A percentile compares a stretch with the other conserved stretches of the same genome.
These are phyloP conservation scores for Hypanus sabinus DNA, from an alignment of 2,113 vertebrate species.

Conservation along the genomic window DNA sequence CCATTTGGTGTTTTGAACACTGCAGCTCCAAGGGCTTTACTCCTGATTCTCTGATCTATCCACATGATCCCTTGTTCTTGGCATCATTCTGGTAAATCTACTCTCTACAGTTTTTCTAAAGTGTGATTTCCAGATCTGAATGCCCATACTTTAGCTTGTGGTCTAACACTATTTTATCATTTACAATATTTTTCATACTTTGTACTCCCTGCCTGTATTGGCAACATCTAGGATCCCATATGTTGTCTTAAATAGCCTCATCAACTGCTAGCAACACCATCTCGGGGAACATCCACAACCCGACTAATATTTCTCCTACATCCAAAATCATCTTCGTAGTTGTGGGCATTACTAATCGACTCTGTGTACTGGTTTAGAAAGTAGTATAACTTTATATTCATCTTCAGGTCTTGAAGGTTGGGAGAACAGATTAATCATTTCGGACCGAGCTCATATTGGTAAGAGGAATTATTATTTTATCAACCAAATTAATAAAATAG, in stretches of 20 bases:
- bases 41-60: too few relatives aligned
- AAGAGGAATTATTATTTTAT: slow-evolving; percentile 45
- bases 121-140: background rate
- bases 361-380: background rate
- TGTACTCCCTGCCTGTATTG: too few relatives aligned
- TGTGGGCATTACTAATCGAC: background rate
- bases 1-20: too few relatives aligned
- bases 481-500: background rate
- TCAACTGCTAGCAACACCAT: too few relatives aligned
- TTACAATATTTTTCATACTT: too few relatives aligned
- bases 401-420: slow-evolving; percentile 80
- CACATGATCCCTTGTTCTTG: too few relatives aligned
- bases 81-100: too few relatives aligned
- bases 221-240: too few relatives aligned
- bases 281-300: background rate
- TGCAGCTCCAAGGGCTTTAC: too few relatives aligned
- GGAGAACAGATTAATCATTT: slow-evolving; percentile 91
- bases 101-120: background rate
- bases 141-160: background rate
- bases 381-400: slow-evolving; percentile 36
- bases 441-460: slow-evolving; percentile 96
- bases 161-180: too few relatives aligned
- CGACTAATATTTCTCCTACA: background rate
- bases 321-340: background rate
- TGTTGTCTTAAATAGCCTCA: too few relatives aligned